Evolutionary conservation across 2,113 vertebrate genomes (phyloP), one percentile per base, ranked within the genome.

Genomic region (Xiphias gladius): DNA sequence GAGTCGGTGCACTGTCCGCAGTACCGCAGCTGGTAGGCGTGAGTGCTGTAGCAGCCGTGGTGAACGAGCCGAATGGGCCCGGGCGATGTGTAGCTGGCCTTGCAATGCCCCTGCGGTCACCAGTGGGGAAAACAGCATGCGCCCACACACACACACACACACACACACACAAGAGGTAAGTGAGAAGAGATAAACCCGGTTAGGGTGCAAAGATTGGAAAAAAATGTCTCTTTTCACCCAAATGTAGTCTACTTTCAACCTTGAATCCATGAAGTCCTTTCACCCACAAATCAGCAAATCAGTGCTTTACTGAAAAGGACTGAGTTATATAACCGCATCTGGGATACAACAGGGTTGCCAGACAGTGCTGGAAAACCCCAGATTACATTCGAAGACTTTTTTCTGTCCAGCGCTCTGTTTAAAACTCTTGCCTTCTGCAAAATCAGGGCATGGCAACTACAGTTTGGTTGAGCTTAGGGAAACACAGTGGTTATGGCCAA

Each of bases 1-100:
- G 85, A 73, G 73, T 95, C 93, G 0, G 79, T 79, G 91, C 95
- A 96, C 48, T 76, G 86, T 1, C 95, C 95, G 10, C 95, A 96
- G 89, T 95, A 96, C 2, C 50, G 89, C 5, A 93, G 93, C 58
- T 50, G 80, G 82, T 90, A 94, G 17, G 74, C 48, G 0, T 0
- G 87, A 0, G 79, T 84, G 92, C 95, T 96, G 85, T 83, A 86
- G 78, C 95, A 96, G 75, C 94, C 93, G 66, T 92, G 91, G 80
- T 96, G 91, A 8, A 93, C 46, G 1, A 96, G 93, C 9, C 84
- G 88, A 10, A 94, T 76, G 20, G 91, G 93, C 2, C 81, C 76
- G 0, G 86, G 87, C 24, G 92, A 90, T 28, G 19, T 83, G 88
- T 94, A 94, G 83, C 91, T 96, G 50, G 92, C 50, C 58, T 89